Conservation (phyloP, 2,888 invertebrate genomes). For the Lasioglossum villosulum region DNA sequence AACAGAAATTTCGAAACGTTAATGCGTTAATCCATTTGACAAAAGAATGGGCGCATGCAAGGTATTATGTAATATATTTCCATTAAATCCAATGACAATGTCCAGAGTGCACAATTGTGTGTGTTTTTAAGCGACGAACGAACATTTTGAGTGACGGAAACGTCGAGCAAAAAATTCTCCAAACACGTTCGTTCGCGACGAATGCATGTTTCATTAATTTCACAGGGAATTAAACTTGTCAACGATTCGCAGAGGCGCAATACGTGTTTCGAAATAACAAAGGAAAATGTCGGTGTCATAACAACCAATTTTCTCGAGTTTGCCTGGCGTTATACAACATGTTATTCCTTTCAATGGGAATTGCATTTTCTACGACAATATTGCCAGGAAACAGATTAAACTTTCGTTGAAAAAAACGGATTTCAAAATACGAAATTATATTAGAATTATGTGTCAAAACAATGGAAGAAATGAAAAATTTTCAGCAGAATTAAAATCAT, state of each 20-base stretch:
- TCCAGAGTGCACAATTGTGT: background rate
- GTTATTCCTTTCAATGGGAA: background rate
- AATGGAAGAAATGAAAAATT: background rate
- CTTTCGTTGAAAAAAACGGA: background rate
- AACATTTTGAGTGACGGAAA: background rate
- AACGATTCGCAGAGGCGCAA: background rate
- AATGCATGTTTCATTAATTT: background rate
- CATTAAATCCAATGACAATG: background rate
- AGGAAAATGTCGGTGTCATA: background rate
- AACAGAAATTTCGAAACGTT: background rate
- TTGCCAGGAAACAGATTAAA: background rate
- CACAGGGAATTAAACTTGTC: background rate
- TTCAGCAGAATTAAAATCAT: background rate
- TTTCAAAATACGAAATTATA: background rate
- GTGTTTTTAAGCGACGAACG: background rate
- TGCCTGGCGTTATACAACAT: background rate
- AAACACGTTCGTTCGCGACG: background rate
- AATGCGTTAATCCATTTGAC: background rate
- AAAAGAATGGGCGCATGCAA: too few species aligned
- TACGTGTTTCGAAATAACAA: background rate
- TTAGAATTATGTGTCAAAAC: background rate
- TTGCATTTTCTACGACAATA: background rate
- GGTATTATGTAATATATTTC: too few species aligned
- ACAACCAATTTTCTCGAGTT: background rate
- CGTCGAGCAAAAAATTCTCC: background rate